Base-by-base conservation (phyloP, 2,113 vertebrate genomes). In the Geothlypis trichas region DNA sequence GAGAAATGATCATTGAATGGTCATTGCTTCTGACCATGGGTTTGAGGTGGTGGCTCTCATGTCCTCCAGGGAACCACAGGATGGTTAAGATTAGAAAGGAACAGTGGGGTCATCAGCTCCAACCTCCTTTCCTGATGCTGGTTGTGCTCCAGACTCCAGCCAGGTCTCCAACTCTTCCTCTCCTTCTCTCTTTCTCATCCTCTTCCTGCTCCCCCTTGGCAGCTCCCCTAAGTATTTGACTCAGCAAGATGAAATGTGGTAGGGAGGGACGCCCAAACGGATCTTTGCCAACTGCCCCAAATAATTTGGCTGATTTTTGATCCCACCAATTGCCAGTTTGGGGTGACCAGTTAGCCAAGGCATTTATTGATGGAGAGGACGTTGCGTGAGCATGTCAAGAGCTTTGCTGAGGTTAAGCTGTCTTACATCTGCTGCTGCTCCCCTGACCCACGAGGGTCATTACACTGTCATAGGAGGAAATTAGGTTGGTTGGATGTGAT, bases 401-500 rank as follows among this genome's bases (percentile, higher is more conserved):
- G 84, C 65, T 84, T 84, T 74, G 31, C 51, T 57, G 91, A 81
- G 86, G 89, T 90, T 95, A 95, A 95, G 91, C 80, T 89, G 55
- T 57, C 89, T 74, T 55, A 63, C 73, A 92, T 92, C 89, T 90
- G 95, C 80, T 87, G 59, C 89, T 92, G 80, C 73, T 68, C 73
- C 65, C 47, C 44, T 95, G 89, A 95, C 95, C 95, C 14, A 0
- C 20, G 57, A 74, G 86, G 72, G 69, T 90, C 89, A 84, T 97
- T 93, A 92, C 39, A 5, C 52, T 95, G 95, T 90, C 96, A 72
- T 5, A 35, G 57, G 20, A 92, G 65, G 95, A 96, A 95, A 96
- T 95, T 90, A 65, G 80, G 61, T 28, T 92, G 91, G 76, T 63
- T 74, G 93, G 94, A 84, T 4, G 6, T 91, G 84, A 97, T 96